Evolutionary conservation across 2,888 invertebrate genomes (phyloP).

Genomic region (Dinocampus coccinellae): DNA sequence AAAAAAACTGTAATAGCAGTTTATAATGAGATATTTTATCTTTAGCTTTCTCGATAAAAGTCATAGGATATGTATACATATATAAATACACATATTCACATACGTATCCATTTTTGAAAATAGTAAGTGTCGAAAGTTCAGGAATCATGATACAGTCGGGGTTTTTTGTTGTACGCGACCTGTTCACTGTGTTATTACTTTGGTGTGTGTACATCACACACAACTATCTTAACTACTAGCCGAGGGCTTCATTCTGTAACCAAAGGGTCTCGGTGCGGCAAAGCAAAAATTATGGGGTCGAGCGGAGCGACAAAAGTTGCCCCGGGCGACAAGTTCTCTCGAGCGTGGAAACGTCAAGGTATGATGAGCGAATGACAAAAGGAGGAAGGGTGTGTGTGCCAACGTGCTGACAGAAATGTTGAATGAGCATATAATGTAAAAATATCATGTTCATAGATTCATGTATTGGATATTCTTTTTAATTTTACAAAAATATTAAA

Average conservation of each 20-base stretch:
- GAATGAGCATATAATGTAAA: slow-evolving; percentile 3
- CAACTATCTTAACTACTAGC: slow-evolving; percentile 25
- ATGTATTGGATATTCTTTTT: no score
- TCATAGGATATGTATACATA: not conserved
- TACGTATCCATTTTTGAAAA: not conserved
- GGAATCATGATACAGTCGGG: slow-evolving; percentile 18
- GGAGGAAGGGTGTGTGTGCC: slow-evolving; percentile 13
- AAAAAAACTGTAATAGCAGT: not conserved
- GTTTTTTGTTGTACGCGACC: slow-evolving; percentile 25
- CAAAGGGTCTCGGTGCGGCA: slow-evolving; percentile 34
- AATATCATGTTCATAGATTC: no score
- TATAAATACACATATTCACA: not conserved
- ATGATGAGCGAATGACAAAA: slow-evolving; percentile 26
- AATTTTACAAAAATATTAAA: no score
- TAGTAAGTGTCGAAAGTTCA: slow-evolving; percentile 22
- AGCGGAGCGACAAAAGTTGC: slow-evolving; percentile 26
- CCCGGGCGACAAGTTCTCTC: slow-evolving; percentile 31
- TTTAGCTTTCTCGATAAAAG: not conserved
- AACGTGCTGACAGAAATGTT: slow-evolving; percentile 19
- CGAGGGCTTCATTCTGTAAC: slow-evolving; percentile 32
- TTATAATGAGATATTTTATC: not conserved
- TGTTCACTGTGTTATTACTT: slow-evolving; percentile 27
- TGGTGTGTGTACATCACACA: slow-evolving; percentile 10
- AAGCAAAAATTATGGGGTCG: slow-evolving; percentile 37
- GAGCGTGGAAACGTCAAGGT: slow-evolving; percentile 36